Base-by-base conservation (phyloP, 2,113 vertebrate species). In the Alethe castanea region DNA sequence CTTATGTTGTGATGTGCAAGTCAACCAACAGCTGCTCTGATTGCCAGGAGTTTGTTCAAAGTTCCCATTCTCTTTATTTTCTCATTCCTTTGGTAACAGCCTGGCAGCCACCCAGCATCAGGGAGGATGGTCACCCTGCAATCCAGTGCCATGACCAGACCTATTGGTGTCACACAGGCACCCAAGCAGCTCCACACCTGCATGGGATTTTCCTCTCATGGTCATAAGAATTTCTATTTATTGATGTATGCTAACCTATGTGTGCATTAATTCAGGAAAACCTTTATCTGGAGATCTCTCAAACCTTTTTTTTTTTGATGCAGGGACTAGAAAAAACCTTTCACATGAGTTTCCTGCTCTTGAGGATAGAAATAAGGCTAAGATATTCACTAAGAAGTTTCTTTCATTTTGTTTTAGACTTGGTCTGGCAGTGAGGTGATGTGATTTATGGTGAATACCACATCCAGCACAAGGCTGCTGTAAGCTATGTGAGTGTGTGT, bases 111-210 rank as follows among this genome's bases (percentile, higher is more conserved):
- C 16, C 35, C 65, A 73, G 42, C 25, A 12, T 3, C n/a, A 24
- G 50, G 53, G 33, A 52, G 28, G 60, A 60, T 11, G 22, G 33
- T 31, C 29, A 54, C 0, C 1, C 59, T 90, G 77, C 31, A 59
- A 17, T 11, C 11, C 79, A 57, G 31, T 3, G 3, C 36, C 0
- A 0, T 28, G 47, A 35, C 40, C 81, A 71, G 33, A 64, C 48
- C 45, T 16, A 5, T 25, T 0, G 0, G 28, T n/a, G 40, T 50
- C 81, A 50, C 45, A 35, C 18, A 18, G 1, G 8, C 36, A 53
- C 44, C 14, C 1, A 6, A 64, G 26, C 36, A 33, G 61, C 36
- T 70, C 52, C 1, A 10, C 0, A 8, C 28, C 38, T 54, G 25
- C 15, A 3, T 3, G 29, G 4, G 9, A 31, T 66, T 85, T 83